A percentile compares a stretch with the other conserved stretches of the same genome.
phyloP scores from a whole-genome alignment of 2,113 vertebrate genomes.

The Anser cygnoides region DNA sequence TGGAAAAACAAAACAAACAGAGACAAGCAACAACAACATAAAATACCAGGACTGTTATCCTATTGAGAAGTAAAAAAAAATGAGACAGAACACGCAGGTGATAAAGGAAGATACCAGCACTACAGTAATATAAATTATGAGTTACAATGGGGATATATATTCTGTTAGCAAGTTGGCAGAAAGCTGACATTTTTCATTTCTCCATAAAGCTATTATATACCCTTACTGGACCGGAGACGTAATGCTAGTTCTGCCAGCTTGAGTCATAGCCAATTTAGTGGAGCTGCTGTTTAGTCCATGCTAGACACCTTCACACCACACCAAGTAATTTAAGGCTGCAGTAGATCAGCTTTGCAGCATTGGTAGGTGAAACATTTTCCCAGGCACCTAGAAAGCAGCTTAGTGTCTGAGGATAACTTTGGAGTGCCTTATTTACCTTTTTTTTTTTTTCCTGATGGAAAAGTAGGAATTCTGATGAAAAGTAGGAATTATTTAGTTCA shows the following conservation, averaged over 20 bases:
- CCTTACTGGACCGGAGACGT: not conserved
- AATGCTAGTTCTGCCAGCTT: not conserved
- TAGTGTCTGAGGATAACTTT: not conserved
- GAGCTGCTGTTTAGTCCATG: not conserved
- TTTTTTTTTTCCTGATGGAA: not conserved
- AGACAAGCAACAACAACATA: not conserved
- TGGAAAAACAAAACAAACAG: too few relatives aligned
- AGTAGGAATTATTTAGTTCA: not conserved
- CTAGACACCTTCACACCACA: not conserved
- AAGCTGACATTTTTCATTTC: not conserved
- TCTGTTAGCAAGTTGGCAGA: not conserved
- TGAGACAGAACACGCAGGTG: not conserved
- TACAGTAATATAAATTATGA: not conserved
- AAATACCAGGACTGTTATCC: not conserved
- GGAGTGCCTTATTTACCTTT: not conserved
- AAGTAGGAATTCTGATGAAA: not conserved
- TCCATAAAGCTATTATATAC: not conserved
- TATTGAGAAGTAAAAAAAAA: not conserved
- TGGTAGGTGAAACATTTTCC: not conserved
- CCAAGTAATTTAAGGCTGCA: not conserved
- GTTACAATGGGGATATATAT: not conserved
- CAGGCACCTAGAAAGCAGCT: not conserved
- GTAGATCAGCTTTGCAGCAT: not conserved
- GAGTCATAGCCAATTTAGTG: not conserved
- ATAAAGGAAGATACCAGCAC: not conserved